These are phyloP conservation scores for Drosophila dunni DNA, from an alignment of 1,140 invertebrate species.

Conservation along the genomic window DNA sequence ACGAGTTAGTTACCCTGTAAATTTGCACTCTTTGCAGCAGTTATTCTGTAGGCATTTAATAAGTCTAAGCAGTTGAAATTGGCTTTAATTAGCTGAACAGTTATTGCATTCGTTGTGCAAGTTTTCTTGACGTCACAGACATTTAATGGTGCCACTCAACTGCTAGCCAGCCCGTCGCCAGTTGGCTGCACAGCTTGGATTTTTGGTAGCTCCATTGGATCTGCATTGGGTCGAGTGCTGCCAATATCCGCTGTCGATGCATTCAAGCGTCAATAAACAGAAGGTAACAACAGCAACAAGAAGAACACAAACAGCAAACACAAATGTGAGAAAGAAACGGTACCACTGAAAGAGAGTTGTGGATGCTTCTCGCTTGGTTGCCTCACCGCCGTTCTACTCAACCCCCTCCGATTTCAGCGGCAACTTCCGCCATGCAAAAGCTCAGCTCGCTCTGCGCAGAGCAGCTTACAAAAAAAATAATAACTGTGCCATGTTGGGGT, in stretches of 20 bases:
- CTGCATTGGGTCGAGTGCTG: constrained; percentile 41
- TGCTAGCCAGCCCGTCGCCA: constrained; percentile 33
- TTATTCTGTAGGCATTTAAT: background rate
- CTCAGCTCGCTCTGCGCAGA: constrained; percentile 1
- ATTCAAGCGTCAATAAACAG: constrained; percentile 66
- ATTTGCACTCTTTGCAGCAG: background rate
- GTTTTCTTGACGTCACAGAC: constrained; percentile 22
- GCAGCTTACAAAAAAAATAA: constrained; percentile 41
- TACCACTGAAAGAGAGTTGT: constrained; percentile 14
- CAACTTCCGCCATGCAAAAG: constrained; percentile 50
- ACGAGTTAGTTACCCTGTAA: background rate
- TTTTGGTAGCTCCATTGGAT: constrained; percentile 30
- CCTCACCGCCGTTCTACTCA: background rate
- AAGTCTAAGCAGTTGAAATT: background rate
- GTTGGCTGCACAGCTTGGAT: background rate
- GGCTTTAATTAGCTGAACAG: background rate
- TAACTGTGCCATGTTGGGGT: constrained; percentile 76
- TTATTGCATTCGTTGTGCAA: background rate
- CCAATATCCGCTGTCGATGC: constrained; percentile 72
- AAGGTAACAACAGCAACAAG: constrained; percentile 20
- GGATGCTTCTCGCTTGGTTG: constrained; percentile 46
- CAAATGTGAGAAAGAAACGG: constrained; percentile 33
- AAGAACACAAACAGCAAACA: constrained; percentile 18
- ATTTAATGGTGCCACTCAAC: constrained; percentile 2
- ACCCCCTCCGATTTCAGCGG: too few species aligned